phyloP scores from a whole-genome alignment of 2,888 invertebrate species.

The Dusona sp. region DNA sequence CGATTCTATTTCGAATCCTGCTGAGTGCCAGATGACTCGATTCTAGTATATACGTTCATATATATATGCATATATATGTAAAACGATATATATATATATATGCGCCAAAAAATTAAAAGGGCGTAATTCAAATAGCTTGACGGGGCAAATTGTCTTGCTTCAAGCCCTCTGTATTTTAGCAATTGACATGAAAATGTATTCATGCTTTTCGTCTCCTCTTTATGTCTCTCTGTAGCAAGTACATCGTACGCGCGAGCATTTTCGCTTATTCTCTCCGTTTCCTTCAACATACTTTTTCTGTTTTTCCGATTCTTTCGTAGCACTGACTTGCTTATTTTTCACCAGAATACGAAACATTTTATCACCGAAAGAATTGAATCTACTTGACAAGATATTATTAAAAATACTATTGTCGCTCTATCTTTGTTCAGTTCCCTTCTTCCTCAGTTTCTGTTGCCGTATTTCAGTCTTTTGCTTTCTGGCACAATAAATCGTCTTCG shows the following conservation, averaged over 20 bases:
- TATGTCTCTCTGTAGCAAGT: slow-evolving; percentile 53
- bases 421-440: slow-evolving; percentile 78
- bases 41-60: slow-evolving; percentile 65
- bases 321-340: not conserved
- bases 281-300: not conserved
- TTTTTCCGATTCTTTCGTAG: not conserved
- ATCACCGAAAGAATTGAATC: not conserved
- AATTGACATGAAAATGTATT: slow-evolving; percentile 7
- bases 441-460: not conserved
- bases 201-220: slow-evolving; percentile 62
- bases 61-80: slow-evolving; percentile 8
- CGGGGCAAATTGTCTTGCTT: not conserved
- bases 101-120: slow-evolving; percentile 7
- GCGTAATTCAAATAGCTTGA: slow-evolving; percentile 4
- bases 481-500: not conserved
- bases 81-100: slow-evolving; percentile 22
- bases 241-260: slow-evolving; percentile 44
- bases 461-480: not conserved
- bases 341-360: not conserved
- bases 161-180: not conserved
- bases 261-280: slow-evolving; percentile 27
- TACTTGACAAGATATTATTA: not conserved
- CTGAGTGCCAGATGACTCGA: slow-evolving; percentile 83
- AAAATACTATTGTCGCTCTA: slow-evolving; percentile 76
- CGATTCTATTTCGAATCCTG: slow-evolving; percentile 82